These are phyloP conservation scores for Ennomos fuscantarius DNA, from an alignment of 2,888 invertebrate species.

Conservation along the genomic window DNA sequence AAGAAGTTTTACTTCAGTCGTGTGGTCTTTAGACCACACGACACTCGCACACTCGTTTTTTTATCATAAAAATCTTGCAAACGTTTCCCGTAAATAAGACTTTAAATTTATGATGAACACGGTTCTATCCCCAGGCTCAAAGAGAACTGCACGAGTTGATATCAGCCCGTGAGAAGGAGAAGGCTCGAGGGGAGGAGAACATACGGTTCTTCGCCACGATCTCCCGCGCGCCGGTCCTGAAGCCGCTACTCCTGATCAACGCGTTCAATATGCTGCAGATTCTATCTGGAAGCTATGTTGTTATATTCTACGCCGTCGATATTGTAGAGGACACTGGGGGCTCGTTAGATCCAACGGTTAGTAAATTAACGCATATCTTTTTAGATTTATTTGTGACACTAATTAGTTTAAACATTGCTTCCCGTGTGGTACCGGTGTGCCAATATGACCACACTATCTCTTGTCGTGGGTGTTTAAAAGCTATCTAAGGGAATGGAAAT, in stretches of 20 bases:
- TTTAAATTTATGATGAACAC: neutral
- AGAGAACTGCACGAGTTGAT: constrained; percentile 87
- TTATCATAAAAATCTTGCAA: no score
- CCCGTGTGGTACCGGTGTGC: no score
- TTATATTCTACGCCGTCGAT: constrained; percentile 92
- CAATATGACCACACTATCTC: no score
- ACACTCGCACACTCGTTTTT: no score
- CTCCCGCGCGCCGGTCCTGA: constrained; percentile 86
- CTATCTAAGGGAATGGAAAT: no score
- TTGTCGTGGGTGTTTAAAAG: no score
- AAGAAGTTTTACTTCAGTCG: no score
- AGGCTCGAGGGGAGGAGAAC: constrained; percentile 71
- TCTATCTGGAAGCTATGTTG: constrained; percentile 90
- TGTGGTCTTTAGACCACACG: no score
- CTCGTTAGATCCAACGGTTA: constrained; percentile 68
- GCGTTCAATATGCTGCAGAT: constrained; percentile 90
- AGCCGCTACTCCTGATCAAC: constrained; percentile 90
- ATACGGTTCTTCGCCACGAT: constrained; percentile 83
- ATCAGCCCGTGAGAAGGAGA: constrained; percentile 85
- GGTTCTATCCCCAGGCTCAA: constrained; percentile 74
- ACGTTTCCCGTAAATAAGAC: no score
- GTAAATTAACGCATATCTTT: constrained; percentile 18
- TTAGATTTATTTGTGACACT: no score
- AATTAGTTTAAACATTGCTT: no score
- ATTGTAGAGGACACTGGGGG: constrained; percentile 87